Evolutionary conservation across 2,888 invertebrate genomes (phyloP).

Genomic region (Sesamia inferens): DNA sequence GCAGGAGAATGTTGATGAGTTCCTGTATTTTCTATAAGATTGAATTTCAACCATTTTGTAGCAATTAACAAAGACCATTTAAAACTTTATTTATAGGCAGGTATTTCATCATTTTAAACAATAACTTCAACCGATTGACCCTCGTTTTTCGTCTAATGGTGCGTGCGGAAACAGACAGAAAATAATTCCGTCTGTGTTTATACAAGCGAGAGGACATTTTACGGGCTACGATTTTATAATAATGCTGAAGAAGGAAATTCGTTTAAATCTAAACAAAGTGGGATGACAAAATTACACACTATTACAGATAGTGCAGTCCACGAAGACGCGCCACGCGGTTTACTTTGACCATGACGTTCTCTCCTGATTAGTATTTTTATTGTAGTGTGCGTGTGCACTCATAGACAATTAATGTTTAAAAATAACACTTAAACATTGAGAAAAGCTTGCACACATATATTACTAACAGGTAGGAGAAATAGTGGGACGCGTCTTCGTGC

Average conservation of each 20-base stretch:
- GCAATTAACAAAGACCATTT: not conserved
- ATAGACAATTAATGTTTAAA: no score
- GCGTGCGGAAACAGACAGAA: not conserved
- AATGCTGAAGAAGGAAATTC: slow-evolving; percentile 15
- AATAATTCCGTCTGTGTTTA: not conserved
- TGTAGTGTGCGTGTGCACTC: no score
- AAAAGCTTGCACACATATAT: no score
- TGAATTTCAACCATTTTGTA: not conserved
- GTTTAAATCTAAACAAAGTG: slow-evolving; percentile 12
- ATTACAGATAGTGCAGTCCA: no score
- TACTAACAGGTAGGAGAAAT: no score
- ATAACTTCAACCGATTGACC: not conserved
- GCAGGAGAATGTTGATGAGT: no score
- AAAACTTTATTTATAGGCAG: not conserved
- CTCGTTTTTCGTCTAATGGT: not conserved
- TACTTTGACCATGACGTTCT: no score
- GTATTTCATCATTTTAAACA: not conserved
- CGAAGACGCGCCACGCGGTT: no score
- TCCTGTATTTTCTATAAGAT: no score
- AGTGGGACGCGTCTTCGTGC: no score
- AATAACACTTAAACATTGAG: no score
- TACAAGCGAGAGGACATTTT: not conserved
- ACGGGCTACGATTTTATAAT: not conserved
- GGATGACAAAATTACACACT: slow-evolving; percentile 14
- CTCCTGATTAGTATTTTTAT: no score